Conservation (phyloP, 2,113 vertebrate species). For the Corythornis vintsioides region DNA sequence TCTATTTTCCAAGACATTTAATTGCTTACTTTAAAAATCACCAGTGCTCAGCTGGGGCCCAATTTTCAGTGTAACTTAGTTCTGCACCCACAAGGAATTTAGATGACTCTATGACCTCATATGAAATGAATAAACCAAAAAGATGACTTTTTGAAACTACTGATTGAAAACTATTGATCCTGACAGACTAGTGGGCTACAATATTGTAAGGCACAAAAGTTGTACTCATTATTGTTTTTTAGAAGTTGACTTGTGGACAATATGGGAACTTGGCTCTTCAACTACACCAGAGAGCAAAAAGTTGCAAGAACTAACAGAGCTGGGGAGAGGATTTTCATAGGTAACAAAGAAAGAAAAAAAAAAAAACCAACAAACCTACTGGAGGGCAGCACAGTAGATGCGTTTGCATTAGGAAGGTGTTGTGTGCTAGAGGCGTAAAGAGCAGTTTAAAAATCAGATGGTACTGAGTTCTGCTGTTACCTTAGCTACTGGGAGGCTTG, state of each 20-base stretch:
- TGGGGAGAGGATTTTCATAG: not conserved
- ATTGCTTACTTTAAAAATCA: slow-evolving; percentile 47
- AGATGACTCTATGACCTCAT: not conserved
- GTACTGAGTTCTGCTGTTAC: not conserved
- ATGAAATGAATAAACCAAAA: slow-evolving; percentile 10
- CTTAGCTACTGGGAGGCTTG: not conserved
- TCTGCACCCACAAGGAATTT: slow-evolving; percentile 29
- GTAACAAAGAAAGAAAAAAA: slow-evolving; percentile 1
- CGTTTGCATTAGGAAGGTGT: not conserved
- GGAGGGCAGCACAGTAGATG: not conserved
- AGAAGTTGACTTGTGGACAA: not conserved
- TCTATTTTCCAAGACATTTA: slow-evolving; percentile 54
- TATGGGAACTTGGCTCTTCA: not conserved
- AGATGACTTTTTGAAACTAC: not conserved
- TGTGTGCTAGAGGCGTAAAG: not conserved
- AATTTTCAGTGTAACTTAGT: slow-evolving; percentile 37
- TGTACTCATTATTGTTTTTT: not conserved
- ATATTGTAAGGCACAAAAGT: not conserved
- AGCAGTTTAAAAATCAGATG: not conserved
- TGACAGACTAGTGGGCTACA: not conserved
- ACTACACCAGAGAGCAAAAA: not conserved
- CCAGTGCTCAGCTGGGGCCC: slow-evolving; percentile 24
- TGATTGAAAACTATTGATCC: not conserved
- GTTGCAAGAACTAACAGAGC: not conserved
- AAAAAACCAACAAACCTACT: not conserved